A percentile compares a stretch with the other conserved stretches of the same genome.
Conservation (phyloP, 2,888 invertebrate genomes). For the Deroplatys truncata region DNA sequence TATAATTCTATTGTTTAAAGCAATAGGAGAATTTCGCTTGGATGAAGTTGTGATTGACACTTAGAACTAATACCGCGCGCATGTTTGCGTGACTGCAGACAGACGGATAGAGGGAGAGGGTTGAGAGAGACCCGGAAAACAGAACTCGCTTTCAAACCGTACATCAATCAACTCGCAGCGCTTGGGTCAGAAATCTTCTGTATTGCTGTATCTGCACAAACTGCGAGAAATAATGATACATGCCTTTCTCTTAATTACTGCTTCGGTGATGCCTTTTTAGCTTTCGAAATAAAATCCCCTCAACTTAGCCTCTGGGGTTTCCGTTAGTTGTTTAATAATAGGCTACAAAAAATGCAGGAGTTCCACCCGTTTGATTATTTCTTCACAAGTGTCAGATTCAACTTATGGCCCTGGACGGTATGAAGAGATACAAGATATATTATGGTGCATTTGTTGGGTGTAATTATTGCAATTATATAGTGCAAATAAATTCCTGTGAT, state of each 20-base stretch:
- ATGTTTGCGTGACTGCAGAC: conserved; percentile 1
- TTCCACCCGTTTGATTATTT: not conserved
- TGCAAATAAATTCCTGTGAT: not conserved
- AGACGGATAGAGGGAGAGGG: not conserved
- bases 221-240: not conserved
- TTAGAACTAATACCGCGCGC: not conserved
- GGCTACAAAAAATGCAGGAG: not conserved
- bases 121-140: not conserved
- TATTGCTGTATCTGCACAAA: not conserved
- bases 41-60: conserved; percentile 18
- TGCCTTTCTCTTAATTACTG: not conserved
- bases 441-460: not conserved
- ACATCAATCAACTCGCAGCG: not conserved
- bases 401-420: not conserved
- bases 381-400: not conserved
- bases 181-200: not conserved
- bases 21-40: conserved; percentile 19
- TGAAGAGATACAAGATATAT: not conserved
- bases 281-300: not conserved
- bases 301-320: not conserved
- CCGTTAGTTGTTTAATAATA: not conserved
- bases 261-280: not conserved
- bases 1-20: conserved; percentile 23
- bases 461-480: not conserved
- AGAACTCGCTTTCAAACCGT: not conserved